Percentiles rank a stretch among this genome's conserved stretches.
These are phyloP conservation scores for Conus ventricosus DNA, from an alignment of 1,140 invertebrate species.

Conservation along the genomic window DNA sequence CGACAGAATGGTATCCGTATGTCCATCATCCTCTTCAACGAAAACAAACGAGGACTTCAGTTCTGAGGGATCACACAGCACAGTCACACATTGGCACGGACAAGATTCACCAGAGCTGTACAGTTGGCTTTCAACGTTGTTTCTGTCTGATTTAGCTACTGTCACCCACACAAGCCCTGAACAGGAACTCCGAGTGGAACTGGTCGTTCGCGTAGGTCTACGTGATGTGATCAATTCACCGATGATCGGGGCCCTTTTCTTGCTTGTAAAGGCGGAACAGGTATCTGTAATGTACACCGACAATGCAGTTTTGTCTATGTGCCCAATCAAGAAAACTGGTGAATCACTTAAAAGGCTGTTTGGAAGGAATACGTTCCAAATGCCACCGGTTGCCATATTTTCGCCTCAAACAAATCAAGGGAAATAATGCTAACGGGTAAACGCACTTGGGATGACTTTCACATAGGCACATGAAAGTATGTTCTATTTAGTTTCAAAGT, in stretches of 20 bases:
- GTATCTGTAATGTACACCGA: background rate
- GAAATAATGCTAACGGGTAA: background rate
- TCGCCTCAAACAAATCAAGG: background rate
- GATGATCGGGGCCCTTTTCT: background rate
- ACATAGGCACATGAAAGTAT: background rate
- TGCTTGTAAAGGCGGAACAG: background rate
- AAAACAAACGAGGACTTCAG: background rate
- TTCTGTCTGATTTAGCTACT: background rate
- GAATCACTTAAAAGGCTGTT: background rate
- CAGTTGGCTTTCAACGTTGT: background rate
- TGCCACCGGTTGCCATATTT: background rate
- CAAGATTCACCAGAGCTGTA: background rate
- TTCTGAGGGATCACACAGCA: background rate
- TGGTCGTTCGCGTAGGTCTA: background rate
- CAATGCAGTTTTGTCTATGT: background rate
- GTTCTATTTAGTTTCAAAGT: too few species aligned
- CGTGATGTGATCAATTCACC: background rate
- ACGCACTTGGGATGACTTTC: background rate
- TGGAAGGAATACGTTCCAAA: slow-evolving; percentile 15
- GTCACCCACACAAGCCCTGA: background rate
- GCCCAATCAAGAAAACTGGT: background rate
- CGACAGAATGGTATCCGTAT: background rate
- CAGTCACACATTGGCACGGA: slow-evolving; percentile 12
- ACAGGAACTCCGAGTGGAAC: background rate
- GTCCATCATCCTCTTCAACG: background rate